Percentiles rank a stretch among this genome's conserved stretches.
Conservation (phyloP, 2,113 vertebrate genomes). For the Vidua chalybeata region DNA sequence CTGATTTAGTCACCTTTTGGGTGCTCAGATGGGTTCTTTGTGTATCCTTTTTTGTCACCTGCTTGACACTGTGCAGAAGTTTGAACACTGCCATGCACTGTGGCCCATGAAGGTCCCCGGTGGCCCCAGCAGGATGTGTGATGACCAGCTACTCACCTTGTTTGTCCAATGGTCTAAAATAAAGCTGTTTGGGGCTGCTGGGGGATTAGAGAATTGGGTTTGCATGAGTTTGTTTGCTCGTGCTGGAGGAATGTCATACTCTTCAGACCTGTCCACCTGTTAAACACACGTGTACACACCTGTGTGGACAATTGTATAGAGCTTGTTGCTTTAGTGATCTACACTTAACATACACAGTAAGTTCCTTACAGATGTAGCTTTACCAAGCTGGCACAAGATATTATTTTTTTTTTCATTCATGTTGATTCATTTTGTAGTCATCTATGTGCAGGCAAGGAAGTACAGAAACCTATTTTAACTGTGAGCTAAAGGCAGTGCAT, state of each 20-base stretch:
- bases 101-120: not conserved
- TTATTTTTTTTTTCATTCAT: not conserved
- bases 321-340: not conserved
- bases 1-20: not conserved
- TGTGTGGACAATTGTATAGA: not conserved
- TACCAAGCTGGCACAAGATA: not conserved
- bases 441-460: not conserved
- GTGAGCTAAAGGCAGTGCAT: not conserved
- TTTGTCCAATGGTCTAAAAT: not conserved
- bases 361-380: not conserved
- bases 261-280: not conserved
- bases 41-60: not conserved
- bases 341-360: not conserved
- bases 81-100: accelerated
- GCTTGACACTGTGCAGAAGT: not conserved
- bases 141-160: not conserved
- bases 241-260: not conserved
- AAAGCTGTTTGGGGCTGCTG: not conserved
- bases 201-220: not conserved
- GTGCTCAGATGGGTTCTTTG: not conserved
- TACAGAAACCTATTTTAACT: not conserved
- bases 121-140: not conserved
- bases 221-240: not conserved
- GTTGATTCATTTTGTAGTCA: not conserved
- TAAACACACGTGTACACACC: not conserved